Evolutionary conservation across 2,797 vertebrate genomes (phyloP).

Genomic region (Pseudomugil gertrudae): DNA sequence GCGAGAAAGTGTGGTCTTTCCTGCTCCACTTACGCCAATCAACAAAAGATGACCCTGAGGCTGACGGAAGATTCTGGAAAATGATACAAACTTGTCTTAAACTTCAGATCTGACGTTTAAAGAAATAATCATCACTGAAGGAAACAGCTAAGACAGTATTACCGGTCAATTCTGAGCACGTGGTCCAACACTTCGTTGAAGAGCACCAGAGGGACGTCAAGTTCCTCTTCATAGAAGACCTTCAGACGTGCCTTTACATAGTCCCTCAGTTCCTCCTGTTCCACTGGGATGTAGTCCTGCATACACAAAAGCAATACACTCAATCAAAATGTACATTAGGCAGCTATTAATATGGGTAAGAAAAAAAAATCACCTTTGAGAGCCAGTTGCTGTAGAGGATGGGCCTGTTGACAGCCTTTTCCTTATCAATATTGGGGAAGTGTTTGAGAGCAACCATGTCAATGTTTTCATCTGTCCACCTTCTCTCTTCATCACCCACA

Average conservation of each 20-base stretch:
- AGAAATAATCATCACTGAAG: neutral
- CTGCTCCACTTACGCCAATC: constrained; percentile 97
- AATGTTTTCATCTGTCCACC: constrained; percentile 99
- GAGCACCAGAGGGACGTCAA: constrained; percentile 96
- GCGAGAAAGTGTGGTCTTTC: constrained; percentile 96
- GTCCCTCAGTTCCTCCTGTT: constrained; percentile 97
- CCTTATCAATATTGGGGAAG: constrained; percentile 97
- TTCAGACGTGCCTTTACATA: constrained; percentile 98
- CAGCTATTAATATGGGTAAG: neutral
- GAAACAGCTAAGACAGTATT: neutral
- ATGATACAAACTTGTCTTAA: constrained; percentile 7
- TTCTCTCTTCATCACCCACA: constrained; percentile 95
- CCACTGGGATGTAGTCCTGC: constrained; percentile 98
- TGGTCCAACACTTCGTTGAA: constrained; percentile 99
- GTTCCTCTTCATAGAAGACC: constrained; percentile 98
- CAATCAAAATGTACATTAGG: neutral
- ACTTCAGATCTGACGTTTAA: neutral
- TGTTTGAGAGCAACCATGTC: constrained; percentile 95
- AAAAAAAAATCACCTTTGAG: constrained; percentile 86
- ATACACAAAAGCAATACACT: constrained; percentile 16
- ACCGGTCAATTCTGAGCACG: constrained; percentile 97
- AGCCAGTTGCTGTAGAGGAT: constrained; percentile 99
- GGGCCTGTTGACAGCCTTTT: constrained; percentile 92
- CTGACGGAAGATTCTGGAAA: constrained; percentile 96
- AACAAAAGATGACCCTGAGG: constrained; percentile 97